A percentile compares a stretch with the other conserved stretches of the same genome.
Evolutionary conservation across 2,888 invertebrate species (phyloP).

Genomic region (Lampropteryx suffumata): DNA sequence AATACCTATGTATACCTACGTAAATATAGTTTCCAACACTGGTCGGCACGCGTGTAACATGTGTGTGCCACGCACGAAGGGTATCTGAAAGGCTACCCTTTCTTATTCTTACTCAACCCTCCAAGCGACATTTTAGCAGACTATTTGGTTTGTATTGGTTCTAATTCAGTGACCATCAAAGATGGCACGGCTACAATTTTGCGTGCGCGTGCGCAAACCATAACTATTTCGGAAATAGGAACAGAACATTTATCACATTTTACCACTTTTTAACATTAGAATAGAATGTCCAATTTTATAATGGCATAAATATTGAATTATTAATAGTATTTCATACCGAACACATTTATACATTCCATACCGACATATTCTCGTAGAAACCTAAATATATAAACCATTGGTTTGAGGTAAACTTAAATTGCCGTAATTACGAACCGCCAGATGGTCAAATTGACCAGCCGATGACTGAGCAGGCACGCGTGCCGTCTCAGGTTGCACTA

Average conservation of each 20-base stretch:
- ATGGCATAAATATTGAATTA: too few relatives aligned
- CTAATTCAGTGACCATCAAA: neutral
- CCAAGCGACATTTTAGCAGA: constrained; percentile 1
- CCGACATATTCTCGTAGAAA: neutral
- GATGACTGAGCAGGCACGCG: constrained; percentile 58
- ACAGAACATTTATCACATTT: too few relatives aligned
- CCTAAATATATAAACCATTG: constrained; percentile 11
- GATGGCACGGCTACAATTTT: too few relatives aligned
- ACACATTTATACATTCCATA: neutral
- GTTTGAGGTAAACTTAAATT: constrained; percentile 43
- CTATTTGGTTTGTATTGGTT: constrained; percentile 9
- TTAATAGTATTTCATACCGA: too few relatives aligned
- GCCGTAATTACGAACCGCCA: constrained; percentile 51
- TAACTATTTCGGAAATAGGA: too few relatives aligned
- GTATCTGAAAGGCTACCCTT: constrained; percentile 12
- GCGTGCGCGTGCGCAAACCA: too few relatives aligned
- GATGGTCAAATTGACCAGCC: constrained; percentile 60
- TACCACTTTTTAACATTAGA: too few relatives aligned
- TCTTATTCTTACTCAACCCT: constrained; percentile 6
- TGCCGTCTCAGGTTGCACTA: constrained; percentile 55
- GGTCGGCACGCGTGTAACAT: constrained; percentile 17
- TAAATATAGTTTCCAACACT: constrained; percentile 1
- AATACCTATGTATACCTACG: too few relatives aligned
- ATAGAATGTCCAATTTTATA: too few relatives aligned
- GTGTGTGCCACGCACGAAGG: constrained; percentile 10